Evolutionary conservation across 2,888 invertebrate species (phyloP), one percentile per base, ranked within the genome.

Genomic region (Isotomurus palustris): DNA sequence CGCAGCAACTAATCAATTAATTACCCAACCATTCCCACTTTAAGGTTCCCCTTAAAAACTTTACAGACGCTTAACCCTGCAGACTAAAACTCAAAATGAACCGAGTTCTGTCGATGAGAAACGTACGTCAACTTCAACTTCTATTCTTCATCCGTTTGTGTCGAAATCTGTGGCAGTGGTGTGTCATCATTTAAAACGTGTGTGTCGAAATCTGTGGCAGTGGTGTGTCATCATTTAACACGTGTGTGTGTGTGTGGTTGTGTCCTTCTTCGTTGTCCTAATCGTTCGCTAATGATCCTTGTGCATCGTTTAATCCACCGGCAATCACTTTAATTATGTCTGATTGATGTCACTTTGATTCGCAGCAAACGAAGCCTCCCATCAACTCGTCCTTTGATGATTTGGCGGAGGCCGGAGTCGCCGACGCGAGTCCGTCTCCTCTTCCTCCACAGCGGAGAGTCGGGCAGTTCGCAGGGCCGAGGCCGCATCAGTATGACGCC

Each of bases 321-420:
- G 40, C 6, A 17, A 40, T 40, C 40, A 14, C 6, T 40, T 40
- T 17, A 6, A 40, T 14, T 40, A 14, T 32, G 8, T 32, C 8
- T 14, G 8, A 32, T 10, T 10, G 32, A 32, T 32, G 14, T 40
- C n/a, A n/a, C 6, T 40, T 40, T 22, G 24, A 43, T 43, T 22
- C 22, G 22, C 50, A 68, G 68, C 63, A 64, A 65, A 50, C 58
- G 3, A 58, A 52, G 21, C 68, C 68, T 2, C 63, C 59, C 38
- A 35, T 61, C 19, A 65, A 68, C 47, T 68, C 68, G 1, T 68
- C 68, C 6, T 66, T 68, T 38, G 68, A 68, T 36, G 64, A 64
- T 32, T 45, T 68, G 24, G 61, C 60, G 14, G 62, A 61, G 27
- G 64, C 64, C 5, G 64, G 61, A 12, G 38, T 56, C 21, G 55